These are phyloP conservation scores for Gadus chalcogrammus DNA, from an alignment of 2,113 vertebrate genomes.

Conservation along the genomic window DNA sequence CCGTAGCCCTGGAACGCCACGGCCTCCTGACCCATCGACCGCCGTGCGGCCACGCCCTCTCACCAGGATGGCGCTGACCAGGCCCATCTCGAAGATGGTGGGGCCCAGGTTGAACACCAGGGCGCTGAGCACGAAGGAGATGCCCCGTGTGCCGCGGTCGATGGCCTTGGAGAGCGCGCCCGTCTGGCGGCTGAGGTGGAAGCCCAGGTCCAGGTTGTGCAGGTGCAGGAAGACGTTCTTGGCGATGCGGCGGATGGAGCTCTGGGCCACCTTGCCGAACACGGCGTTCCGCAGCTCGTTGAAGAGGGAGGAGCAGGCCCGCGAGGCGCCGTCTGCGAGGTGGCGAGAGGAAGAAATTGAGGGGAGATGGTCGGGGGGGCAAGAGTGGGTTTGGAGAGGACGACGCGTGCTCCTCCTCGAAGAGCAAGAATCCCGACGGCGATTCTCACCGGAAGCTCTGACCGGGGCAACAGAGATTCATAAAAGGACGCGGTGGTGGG, in stretches of 20 bases:
- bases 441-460: constrained; percentile 5
- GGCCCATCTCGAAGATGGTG: constrained; percentile 89
- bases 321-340: constrained; percentile 84
- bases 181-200: constrained; percentile 94
- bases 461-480: constrained; percentile 14
- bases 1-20: too few species aligned
- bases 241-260: constrained; percentile 93
- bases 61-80: constrained; percentile 93
- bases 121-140: constrained; percentile 95
- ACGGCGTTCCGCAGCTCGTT: constrained; percentile 95
- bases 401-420: neutral
- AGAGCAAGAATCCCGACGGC: neutral
- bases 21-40: too few species aligned
- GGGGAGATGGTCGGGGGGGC: constrained; percentile 31
- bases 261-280: constrained; percentile 97
- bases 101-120: constrained; percentile 97
- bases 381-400: constrained; percentile 28
- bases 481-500: constrained; percentile 19
- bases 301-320: constrained; percentile 87
- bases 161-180: constrained; percentile 97
- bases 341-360: constrained; percentile 7
- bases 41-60: constrained; percentile 37
- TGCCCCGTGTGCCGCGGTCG: constrained; percentile 93
- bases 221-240: constrained; percentile 96
- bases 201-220: constrained; percentile 91